A percentile compares a stretch with the other conserved stretches of the same genome.
These are phyloP conservation scores for Halesus radiatus DNA, from an alignment of 1,140 invertebrate species.

Conservation along the genomic window DNA sequence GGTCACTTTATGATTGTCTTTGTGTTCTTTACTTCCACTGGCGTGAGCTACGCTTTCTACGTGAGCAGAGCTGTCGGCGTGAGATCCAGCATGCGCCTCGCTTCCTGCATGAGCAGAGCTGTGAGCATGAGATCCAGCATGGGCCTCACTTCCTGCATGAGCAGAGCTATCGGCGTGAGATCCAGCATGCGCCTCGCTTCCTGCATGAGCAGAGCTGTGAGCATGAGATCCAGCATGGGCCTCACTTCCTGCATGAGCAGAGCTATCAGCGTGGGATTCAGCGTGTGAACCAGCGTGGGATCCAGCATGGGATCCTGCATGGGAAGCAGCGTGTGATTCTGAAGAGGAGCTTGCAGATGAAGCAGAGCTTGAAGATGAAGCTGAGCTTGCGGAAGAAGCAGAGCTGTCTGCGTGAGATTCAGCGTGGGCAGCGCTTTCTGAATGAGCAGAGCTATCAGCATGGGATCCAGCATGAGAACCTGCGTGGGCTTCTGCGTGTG, in stretches of 20 bases:
- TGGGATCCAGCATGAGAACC: neutral
- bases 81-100: neutral
- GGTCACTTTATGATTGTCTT: neutral
- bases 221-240: neutral
- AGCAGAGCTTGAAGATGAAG: neutral
- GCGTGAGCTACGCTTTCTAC: neutral
- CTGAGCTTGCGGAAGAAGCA: neutral
- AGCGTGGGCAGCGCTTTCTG: neutral
- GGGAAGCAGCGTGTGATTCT: neutral
- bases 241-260: neutral
- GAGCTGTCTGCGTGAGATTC: neutral
- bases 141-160: neutral
- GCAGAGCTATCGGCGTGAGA: neutral
- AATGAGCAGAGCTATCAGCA: neutral
- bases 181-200: neutral
- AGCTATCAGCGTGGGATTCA: neutral
- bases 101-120: neutral
- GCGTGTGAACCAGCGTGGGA: neutral
- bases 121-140: neutral
- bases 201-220: neutral
- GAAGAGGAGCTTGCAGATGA: neutral
- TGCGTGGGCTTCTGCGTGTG: neutral
- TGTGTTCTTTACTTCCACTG: neutral
- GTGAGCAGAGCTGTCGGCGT: neutral
- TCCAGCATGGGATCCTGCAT: neutral